phyloP scores from a whole-genome alignment of 2,797 vertebrate species.

The Margarornis squamiger region DNA sequence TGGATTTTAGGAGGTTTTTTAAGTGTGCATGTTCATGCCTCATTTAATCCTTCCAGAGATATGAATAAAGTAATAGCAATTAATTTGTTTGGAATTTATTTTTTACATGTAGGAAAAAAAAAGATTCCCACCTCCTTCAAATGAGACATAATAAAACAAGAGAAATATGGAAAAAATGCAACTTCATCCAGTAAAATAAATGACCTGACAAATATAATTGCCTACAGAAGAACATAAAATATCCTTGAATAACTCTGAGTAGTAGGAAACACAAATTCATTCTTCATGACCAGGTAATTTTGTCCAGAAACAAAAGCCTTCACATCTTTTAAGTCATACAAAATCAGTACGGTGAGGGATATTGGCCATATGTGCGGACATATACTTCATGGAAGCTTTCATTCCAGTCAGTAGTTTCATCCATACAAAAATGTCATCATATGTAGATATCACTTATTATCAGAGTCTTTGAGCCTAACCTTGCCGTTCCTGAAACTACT shows the following conservation, averaged over 20 bases:
- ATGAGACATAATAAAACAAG: not conserved
- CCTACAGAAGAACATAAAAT: not conserved
- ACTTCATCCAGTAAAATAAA: not conserved
- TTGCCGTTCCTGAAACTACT: not conserved
- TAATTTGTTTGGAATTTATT: not conserved
- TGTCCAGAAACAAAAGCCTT: not conserved
- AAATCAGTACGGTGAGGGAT: not conserved
- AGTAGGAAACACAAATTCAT: not conserved
- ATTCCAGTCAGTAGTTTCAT: not conserved
- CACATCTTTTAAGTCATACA: not conserved
- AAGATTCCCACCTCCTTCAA: not conserved
- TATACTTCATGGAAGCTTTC: not conserved
- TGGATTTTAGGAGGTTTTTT: not conserved
- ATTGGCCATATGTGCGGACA: not conserved
- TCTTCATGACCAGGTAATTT: not conserved
- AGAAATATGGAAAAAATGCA: not conserved
- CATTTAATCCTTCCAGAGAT: not conserved
- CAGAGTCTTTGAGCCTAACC: not conserved
- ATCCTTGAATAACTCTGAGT: not conserved
- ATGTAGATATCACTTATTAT: not conserved
- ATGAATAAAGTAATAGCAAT: not conserved
- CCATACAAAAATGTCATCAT: not conserved
- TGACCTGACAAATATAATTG: not conserved
- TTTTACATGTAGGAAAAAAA: not conserved
- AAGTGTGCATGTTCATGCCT: not conserved